A percentile compares a stretch with the other conserved stretches of the same genome.
Conservation (phyloP, 2,797 vertebrate genomes). For the Allobates femoralis region DNA sequence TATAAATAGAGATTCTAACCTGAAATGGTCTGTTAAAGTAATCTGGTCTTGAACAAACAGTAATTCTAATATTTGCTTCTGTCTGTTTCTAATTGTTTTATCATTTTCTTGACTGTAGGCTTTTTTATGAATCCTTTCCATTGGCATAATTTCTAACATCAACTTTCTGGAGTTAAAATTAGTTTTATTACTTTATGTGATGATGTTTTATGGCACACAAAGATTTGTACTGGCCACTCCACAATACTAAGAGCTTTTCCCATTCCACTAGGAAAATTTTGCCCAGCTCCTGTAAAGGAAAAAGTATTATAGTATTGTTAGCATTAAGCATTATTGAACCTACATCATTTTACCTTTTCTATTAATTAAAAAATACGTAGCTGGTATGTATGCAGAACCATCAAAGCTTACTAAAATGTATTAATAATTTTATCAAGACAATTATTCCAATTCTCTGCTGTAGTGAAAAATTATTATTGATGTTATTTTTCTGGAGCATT, state of each 20-base stretch:
- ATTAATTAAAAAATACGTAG: too few relatives aligned
- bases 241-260: conserved; percentile 34
- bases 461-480: conserved; percentile 5
- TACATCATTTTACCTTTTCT: background rate
- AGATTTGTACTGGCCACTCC: conserved; percentile 44
- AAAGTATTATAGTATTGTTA: conserved; percentile 17
- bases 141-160: conserved; percentile 18
- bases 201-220: conserved; percentile 39
- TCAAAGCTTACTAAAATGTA: background rate
- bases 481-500: too few relatives aligned
- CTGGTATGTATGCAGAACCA: background rate
- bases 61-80: conserved; percentile 1
- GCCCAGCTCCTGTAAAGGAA: conserved; percentile 34
- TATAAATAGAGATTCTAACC: background rate
- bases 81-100: conserved; percentile 40
- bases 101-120: conserved; percentile 13
- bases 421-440: background rate
- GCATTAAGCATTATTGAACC: background rate
- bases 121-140: conserved; percentile 26
- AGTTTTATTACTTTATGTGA: conserved; percentile 40
- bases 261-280: conserved; percentile 33
- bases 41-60: conserved; percentile 7
- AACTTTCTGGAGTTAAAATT: conserved; percentile 38
- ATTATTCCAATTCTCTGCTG: background rate
- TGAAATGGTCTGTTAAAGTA: background rate